Evolutionary conservation across 1,140 invertebrate species (phyloP).

Genomic region (Drosophila mojavensis): DNA sequence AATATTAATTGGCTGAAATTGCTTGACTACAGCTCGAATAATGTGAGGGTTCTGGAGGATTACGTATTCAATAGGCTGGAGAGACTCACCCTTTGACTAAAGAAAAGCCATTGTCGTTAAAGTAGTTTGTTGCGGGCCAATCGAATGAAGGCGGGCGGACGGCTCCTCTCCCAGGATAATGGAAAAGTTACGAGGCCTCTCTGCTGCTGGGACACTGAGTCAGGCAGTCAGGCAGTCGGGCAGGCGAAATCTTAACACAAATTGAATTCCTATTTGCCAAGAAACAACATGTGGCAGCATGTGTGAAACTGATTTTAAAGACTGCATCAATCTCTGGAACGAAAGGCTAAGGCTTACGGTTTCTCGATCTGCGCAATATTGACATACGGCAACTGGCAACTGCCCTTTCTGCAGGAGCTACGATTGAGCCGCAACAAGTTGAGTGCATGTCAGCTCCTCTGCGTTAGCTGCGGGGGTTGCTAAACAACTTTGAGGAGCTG

Average conservation of each 20-base stretch:
- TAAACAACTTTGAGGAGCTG: constrained; percentile 48
- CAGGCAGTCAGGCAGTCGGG: constrained; percentile 8
- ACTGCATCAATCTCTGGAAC: too few species aligned
- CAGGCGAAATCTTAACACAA: constrained; percentile 47
- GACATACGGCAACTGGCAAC: too few species aligned
- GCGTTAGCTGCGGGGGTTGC: constrained; percentile 52
- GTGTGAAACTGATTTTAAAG: constrained; percentile 35
- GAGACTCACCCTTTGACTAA: constrained; percentile 57
- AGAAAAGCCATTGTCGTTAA: constrained; percentile 58
- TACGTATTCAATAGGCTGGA: constrained; percentile 19
- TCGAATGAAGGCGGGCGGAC: background rate
- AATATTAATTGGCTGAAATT: constrained; percentile 40
- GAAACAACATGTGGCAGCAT: constrained; percentile 4
- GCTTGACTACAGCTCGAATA: constrained; percentile 67
- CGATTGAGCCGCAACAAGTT: constrained; percentile 63
- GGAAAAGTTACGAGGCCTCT: too few species aligned
- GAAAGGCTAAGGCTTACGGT: too few species aligned
- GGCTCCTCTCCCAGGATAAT: too few species aligned
- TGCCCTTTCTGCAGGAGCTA: constrained; percentile 62
- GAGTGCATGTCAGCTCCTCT: constrained; percentile 64
- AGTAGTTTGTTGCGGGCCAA: constrained; percentile 63
- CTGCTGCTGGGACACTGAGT: constrained; percentile 7
- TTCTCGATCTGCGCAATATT: too few species aligned
- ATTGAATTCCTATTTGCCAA: constrained; percentile 58
- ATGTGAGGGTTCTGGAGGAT: constrained; percentile 45